Base-by-base conservation (phyloP, 37 sponge, comb jelly and placozoan genomes). In the Dysidea cf. avara region DNA sequence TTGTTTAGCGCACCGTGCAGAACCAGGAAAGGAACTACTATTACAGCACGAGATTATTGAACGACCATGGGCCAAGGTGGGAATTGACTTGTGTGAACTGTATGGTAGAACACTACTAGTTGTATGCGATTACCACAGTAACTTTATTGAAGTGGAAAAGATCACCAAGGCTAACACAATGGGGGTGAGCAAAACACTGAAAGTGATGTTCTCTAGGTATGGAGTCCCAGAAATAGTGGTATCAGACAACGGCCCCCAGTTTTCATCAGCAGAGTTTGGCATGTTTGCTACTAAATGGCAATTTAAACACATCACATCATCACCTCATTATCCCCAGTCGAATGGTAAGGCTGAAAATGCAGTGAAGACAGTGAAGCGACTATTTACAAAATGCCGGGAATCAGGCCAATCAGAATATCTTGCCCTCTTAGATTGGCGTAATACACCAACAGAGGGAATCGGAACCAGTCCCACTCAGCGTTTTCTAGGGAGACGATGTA, bases 311-410 rank as follows among this genome's bases (percentile, higher is more conserved):
- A 3, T 3, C 11, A 65, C 75, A 30, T 43, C 53, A 1, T 48
- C 50, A 2, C 80, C 80, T 33, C 46, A 68, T 25, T 67, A 78
- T 57, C 76, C 76, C 17, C 76, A 75, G 53, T 73, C 68, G n/a
- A 83, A 83, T 75, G 76, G 83, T 13, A 73, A 83, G 53, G 76
- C 76, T 28, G 83, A 74, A n/a, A 82, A n/a, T n/a, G n/a, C n/a
- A n/a, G n/a, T n/a, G n/a, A n/a, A n/a, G n/a, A n/a, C n/a, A n/a
- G n/a, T n/a, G 4, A 82, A 82, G 39, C 47, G 68, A 29, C 61
- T 82, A 25, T 59, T 82, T 50, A 63, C 70, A 17, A 80, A 80
- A 63, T 58, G 63, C 63, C 49, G 31, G 12, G 80, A 50, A 22
- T 35, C 80, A 71, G 78, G n/a, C n/a, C n/a, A n/a, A n/a, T n/a